Base-by-base conservation (phyloP, 2,797 vertebrate genomes). In the Anniella stebbinsi region DNA sequence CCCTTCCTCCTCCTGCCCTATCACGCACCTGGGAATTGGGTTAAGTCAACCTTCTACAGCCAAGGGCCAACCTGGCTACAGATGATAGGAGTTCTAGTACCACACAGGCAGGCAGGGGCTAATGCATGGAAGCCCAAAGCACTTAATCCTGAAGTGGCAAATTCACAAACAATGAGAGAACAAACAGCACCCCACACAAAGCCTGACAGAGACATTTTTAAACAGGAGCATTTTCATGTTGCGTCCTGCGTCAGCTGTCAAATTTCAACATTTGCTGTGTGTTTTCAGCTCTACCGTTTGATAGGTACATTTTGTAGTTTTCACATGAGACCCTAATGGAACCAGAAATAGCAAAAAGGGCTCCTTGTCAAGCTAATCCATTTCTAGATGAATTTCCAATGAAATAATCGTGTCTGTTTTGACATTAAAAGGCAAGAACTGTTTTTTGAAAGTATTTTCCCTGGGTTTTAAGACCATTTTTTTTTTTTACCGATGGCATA, bases 371-470 rank as follows among this genome's bases (percentile, higher is more conserved):
- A 88, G 84, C 17, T 82, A 45, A 85, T 36, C 85, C 38, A 92
- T 88, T 87, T 78, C 2, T 76, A 85, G 33, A 92, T 83, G 86
- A 0, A 1, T 41, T 93, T 95, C 85, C 67, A 60, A 2, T 60
- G 88, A 85, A 93, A 57, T 82, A 93, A 94, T 93, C 72, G 77
- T 95, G 89, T 91, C 89, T 95, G 93, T 96, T 96, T 95, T 95
- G 95, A 96, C 96, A 96, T 69, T 70, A 63, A 95, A 96, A 94
- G 92, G 84, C 89, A 94, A 87, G 92, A 88, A 87, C 88, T 95
- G 94, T 92, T 94, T 41, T 94, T 83, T 0, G 0, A 93, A 93
- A 90, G 41, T 66, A 84, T 95, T 92, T 75, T 51, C 89, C 76
- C 90, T 3, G 0, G 73, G 85, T 94, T 95, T 91, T 75, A 66